A percentile compares a stretch with the other conserved stretches of the same genome.
Conservation (phyloP, 2,797 vertebrate species). For the Chiroxiphia lanceolata region DNA sequence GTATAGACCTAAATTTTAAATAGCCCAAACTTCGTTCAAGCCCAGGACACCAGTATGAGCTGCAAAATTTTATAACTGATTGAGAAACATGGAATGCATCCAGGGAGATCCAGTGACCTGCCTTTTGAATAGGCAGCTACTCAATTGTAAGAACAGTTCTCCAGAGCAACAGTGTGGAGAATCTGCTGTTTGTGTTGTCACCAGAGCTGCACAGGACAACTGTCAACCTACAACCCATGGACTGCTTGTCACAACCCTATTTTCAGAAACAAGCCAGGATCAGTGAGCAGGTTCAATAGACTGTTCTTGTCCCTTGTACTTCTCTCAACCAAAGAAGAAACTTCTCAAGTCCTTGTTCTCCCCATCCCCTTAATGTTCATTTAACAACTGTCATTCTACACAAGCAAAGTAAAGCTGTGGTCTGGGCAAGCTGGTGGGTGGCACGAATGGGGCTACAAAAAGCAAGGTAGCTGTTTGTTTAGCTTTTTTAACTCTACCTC, state of each 20-base stretch:
- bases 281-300: background rate
- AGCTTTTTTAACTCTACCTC: background rate
- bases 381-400: background rate
- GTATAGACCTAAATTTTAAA: background rate
- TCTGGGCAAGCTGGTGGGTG: background rate
- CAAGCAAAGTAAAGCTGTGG: background rate
- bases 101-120: background rate
- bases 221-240: background rate
- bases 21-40: background rate
- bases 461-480: background rate
- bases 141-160: background rate
- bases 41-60: background rate
- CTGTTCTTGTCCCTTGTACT: background rate
- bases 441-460: background rate
- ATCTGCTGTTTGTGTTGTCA: background rate
- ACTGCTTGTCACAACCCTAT: background rate
- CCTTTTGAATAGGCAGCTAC: background rate
- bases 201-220: background rate
- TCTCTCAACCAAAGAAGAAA: background rate
- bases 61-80: background rate
- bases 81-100: background rate
- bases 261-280: background rate
- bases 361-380: accelerated
- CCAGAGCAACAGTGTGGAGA: background rate
- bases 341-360: background rate